Evolutionary conservation across 2,113 vertebrate genomes (phyloP).

Genomic region (Spilogale gracilis): DNA sequence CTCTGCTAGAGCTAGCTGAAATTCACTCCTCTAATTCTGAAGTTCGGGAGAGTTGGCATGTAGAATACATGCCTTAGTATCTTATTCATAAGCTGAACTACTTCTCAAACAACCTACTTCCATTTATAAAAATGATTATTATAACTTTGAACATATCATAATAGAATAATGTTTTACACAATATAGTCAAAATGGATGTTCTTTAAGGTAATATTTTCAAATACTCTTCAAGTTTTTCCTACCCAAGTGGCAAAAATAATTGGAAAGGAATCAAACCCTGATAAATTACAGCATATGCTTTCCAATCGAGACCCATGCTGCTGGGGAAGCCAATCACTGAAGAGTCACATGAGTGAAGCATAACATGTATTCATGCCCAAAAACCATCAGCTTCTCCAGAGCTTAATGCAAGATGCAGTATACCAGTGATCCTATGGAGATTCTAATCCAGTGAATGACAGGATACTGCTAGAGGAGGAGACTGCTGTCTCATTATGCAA

Average conservation of each 20-base stretch:
- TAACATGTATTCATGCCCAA: background rate
- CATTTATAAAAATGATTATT: background rate
- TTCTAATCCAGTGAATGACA: background rate
- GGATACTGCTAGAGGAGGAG: background rate
- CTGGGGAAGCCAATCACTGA: rapidly evolving
- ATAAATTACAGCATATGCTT: background rate
- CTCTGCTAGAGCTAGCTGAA: background rate
- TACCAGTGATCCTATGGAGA: rapidly evolving
- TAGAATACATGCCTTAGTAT: background rate
- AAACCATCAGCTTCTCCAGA: background rate
- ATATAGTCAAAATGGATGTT: background rate
- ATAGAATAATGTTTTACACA: background rate
- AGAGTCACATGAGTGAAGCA: background rate
- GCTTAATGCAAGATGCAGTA: background rate
- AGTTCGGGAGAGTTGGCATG: background rate
- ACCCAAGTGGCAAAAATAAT: background rate
- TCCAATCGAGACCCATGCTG: rapidly evolving
- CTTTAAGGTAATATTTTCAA: background rate
- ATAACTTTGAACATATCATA: background rate
- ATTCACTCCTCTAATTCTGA: background rate
- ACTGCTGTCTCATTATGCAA: background rate
- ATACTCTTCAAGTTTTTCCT: background rate
- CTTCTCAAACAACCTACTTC: background rate
- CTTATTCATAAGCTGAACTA: background rate
- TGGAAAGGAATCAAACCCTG: background rate